Evolutionary conservation across 1,140 invertebrate genomes (phyloP).

Genomic region (Ditylenchus dipsaci): DNA sequence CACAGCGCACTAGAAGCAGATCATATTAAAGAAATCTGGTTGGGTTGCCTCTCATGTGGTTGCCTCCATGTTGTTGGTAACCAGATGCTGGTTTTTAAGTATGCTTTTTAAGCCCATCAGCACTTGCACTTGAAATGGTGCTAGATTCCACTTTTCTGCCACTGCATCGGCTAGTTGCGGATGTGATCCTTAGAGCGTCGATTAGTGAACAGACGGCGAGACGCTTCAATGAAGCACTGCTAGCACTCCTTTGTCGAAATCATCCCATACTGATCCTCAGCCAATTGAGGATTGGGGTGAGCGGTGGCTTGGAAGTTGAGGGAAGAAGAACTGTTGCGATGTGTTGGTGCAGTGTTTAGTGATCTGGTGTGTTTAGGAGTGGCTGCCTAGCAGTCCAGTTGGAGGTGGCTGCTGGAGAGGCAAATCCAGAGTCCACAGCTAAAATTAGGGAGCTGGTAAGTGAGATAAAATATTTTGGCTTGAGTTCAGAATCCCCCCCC

Average conservation of each 20-base stretch:
- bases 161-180: not conserved
- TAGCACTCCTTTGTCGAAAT: not conserved
- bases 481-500: too few species aligned
- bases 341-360: not conserved
- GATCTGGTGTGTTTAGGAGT: not conserved
- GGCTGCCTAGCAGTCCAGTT: not conserved
- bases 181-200: not conserved
- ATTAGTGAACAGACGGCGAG: not conserved
- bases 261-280: not conserved
- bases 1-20: not conserved
- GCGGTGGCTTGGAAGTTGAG: not conserved
- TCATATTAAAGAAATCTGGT: not conserved
- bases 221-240: not conserved
- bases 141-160: too few species aligned
- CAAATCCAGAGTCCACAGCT: constrained; percentile 1
- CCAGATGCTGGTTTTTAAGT: not conserved
- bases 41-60: not conserved
- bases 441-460: not conserved
- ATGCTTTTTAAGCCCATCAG: constrained; percentile 6
- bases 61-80: not conserved
- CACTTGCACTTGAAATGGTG: not conserved
- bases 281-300: not conserved
- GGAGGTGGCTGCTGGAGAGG: not conserved
- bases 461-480: too few species aligned
- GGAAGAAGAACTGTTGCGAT: not conserved